phyloP scores from a whole-genome alignment of 2,888 invertebrate genomes.

The Tetragonula carbonaria region DNA sequence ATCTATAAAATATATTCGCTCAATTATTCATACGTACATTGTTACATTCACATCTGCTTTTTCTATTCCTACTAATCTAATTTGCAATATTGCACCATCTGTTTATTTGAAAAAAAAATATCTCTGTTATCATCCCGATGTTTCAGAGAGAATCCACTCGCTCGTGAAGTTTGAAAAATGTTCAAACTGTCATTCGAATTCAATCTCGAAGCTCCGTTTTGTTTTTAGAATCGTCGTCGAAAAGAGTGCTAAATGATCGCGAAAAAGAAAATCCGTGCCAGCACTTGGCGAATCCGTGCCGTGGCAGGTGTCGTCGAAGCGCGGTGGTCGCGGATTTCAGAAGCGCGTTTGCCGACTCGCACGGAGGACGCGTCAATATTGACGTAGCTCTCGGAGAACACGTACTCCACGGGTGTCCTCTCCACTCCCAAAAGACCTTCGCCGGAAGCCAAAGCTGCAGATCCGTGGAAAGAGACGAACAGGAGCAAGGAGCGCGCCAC shows the following conservation, averaged over 20 bases:
- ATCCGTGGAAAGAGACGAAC: slow-evolving; percentile 30
- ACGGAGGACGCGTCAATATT: slow-evolving; percentile 74
- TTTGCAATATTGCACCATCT: not conserved
- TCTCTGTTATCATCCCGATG: not conserved
- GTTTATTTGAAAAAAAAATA: too few species aligned
- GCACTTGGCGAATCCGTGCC: not conserved
- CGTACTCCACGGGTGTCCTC: slow-evolving; percentile 67
- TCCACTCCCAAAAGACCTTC: slow-evolving; percentile 61
- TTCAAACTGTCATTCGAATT: not conserved
- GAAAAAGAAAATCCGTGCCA: not conserved
- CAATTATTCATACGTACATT: not conserved
- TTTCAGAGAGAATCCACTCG: not conserved
- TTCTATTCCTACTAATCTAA: not conserved
- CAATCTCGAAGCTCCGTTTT: not conserved
- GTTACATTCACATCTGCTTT: not conserved
- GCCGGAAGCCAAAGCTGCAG: slow-evolving; percentile 47
- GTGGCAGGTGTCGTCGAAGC: slow-evolving; percentile 47
- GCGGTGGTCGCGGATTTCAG: slow-evolving; percentile 57
- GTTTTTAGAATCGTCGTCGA: not conserved
- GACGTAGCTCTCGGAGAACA: slow-evolving; percentile 72
- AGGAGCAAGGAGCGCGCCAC: not conserved
- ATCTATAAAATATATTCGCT: not conserved
- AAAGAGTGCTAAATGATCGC: not conserved
- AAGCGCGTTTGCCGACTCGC: slow-evolving; percentile 71
- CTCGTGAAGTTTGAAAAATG: not conserved